Base-by-base conservation (phyloP, 64 coral and sea anemone species). In the Stylophora pistillata region DNA sequence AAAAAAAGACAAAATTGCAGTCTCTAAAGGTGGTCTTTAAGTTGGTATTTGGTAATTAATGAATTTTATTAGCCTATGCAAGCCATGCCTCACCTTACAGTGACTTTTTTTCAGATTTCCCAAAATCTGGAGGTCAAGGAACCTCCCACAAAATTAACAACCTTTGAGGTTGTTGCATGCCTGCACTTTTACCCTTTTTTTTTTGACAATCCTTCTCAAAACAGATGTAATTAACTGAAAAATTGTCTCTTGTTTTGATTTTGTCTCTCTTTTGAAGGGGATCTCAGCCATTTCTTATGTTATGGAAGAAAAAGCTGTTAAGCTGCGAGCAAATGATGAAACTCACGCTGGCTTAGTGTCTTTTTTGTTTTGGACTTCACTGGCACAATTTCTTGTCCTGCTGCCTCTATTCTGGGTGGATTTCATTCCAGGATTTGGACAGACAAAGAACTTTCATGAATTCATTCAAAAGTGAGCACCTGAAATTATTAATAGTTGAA, bases 321-420 rank as follows among this genome's bases (percentile, higher is more conserved):
- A 82, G 61, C 41, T 82, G 58, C 18, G 56, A 62, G 58, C 5
- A 5, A 64, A 12, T 23, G 29, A 9, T 11, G 29, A 82, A 30
- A 14, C 53, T 20, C 78, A 82, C 30, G 78, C 58, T 0, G 61
- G 78, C 29, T 37, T 82, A 18, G 28, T 98, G 9, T 98, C 90
- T 52, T 65, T 98, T 15, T 57, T 98, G 61, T 98, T 98, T 34
- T 98, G 95, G 95, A 89, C 88, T 1, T 98, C 95, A 20, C 72
- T 98, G 13, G 91, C 94, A 85, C 95, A 98, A 31, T 81, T 98
- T 26, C 88, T 98, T 9, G 56, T 57, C 18, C 85, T 85, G 4
- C 41, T 91, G 20, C 53, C 21, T 32, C 17, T 94, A 15, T 98
- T 98, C 85, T 98, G 95, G 95, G 86, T 76, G 12, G 95, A 98